Percentiles rank a stretch among this genome's conserved stretches.
phyloP scores from a whole-genome alignment of 1,140 invertebrate species.

The Panagrolaimus sp. region DNA sequence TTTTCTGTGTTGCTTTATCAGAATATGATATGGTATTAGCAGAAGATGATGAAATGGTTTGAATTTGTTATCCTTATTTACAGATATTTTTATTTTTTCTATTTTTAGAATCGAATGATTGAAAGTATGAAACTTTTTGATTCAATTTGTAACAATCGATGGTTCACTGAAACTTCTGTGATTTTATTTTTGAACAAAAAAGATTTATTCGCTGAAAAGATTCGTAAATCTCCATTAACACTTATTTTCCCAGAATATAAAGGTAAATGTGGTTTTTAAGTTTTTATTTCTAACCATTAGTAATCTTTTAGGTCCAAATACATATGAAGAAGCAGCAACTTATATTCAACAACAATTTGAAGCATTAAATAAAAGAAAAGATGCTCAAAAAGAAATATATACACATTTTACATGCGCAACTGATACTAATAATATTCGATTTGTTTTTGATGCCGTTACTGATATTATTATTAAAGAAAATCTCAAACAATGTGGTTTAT shows the following conservation, averaged over 20 bases:
- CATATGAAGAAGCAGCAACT: slow-evolving; percentile 75
- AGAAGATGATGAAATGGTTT: slow-evolving; percentile 87
- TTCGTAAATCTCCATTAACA: slow-evolving; percentile 61
- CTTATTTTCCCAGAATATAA: slow-evolving; percentile 63
- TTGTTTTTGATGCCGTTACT: slow-evolving; percentile 99
- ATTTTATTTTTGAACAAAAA: slow-evolving; percentile 61
- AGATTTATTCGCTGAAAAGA: slow-evolving; percentile 63
- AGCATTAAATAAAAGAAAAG: slow-evolving; percentile 70
- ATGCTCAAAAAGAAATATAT: slow-evolving; percentile 48
- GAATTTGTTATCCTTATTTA: neutral
- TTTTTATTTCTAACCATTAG: neutral
- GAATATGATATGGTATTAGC: slow-evolving; percentile 92
- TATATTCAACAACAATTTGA: slow-evolving; percentile 85
- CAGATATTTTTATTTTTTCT: slow-evolving; percentile 16
- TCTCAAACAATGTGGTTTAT: slow-evolving; percentile 19
- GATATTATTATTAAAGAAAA: slow-evolving; percentile 82
- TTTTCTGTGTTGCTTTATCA: slow-evolving; percentile 63
- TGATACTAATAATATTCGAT: slow-evolving; percentile 68
- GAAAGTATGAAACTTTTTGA: slow-evolving; percentile 64
- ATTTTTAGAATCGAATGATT: slow-evolving; percentile 63
- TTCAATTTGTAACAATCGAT: slow-evolving; percentile 63
- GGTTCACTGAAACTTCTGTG: slow-evolving; percentile 61
- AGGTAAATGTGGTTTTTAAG: slow-evolving; percentile 61
- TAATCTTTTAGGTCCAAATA: slow-evolving; percentile 64
- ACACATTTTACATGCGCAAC: slow-evolving; percentile 50